phyloP scores from a whole-genome alignment of 2,888 invertebrate species.

The Lypha dubia region DNA sequence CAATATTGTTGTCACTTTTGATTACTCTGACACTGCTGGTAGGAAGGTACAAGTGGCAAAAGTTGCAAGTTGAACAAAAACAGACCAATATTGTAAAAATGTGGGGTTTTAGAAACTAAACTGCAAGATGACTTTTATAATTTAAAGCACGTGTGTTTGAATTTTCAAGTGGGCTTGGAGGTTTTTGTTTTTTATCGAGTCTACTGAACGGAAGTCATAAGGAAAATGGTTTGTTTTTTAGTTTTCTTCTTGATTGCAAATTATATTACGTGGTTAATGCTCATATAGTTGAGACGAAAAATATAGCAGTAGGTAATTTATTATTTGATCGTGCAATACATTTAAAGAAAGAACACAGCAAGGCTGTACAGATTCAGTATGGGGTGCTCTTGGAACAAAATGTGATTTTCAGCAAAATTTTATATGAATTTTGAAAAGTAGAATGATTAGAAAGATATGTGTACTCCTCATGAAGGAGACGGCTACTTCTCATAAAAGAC shows the following conservation, averaged over 20 bases:
- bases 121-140: constrained; percentile 65
- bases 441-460: too few relatives aligned
- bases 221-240: constrained; percentile 37
- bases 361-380: too few relatives aligned
- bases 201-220: constrained; percentile 62
- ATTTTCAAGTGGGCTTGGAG: constrained; percentile 44
- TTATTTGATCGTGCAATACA: not conserved
- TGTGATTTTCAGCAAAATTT: too few relatives aligned
- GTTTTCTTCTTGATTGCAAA: constrained; percentile 48
- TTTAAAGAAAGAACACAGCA: too few relatives aligned
- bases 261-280: constrained; percentile 25
- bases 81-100: constrained; percentile 5
- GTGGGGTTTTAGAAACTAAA: constrained; percentile 39
- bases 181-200: constrained; percentile 21
- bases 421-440: too few relatives aligned
- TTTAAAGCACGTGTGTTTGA: constrained; percentile 65
- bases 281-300: not conserved
- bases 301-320: not conserved
- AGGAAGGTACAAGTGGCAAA: not conserved
- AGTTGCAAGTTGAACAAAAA: constrained; percentile 8
- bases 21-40: constrained; percentile 51
- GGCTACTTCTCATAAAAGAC: too few relatives aligned
- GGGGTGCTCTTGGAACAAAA: too few relatives aligned
- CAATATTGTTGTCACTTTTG: constrained; percentile 70
- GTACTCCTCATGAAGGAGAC: too few relatives aligned